Evolutionary conservation across 2,797 vertebrate genomes (phyloP), one percentile per base, ranked within the genome.

Genomic region (Loriculus beryllinus): DNA sequence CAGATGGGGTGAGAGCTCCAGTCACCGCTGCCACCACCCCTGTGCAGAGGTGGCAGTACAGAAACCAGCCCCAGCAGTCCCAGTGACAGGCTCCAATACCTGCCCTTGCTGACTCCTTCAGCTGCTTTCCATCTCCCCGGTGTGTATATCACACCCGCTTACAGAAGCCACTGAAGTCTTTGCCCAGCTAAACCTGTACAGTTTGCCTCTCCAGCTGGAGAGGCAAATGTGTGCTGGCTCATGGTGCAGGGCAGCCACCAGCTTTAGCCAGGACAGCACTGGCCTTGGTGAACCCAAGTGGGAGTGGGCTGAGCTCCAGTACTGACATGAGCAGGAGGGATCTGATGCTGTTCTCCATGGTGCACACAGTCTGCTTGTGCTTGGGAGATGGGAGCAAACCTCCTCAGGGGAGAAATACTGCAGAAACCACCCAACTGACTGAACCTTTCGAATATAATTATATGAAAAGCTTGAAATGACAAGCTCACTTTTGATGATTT

Each of bases 401-500:
- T 92, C 81, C 88, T 43, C 23, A 39, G 91, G 70, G 81, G 64
- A 25, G 25, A 75, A 93, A 52, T 51, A 80, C 48, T 43, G 62
- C 79, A 68, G 94, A 92, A 96, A 76, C 64, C 88, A 92, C 85
- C 89, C 92, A 90, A 35, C 78, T 88, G 79, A 69, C 92, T 95
- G 62, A 90, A 65, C 75, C 56, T 88, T 91, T 84, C 67, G 56
- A 95, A 94, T 43, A 51, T 82, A 97, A 97, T 96, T 96, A 92
- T 17, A 71, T 23, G 56, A 96, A 86, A 91, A 97, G 93, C 94
- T 92, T 77, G 93, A 96, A 96, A 59, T 93, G 91, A 91, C 89
- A 95, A 95, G 83, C 90, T 96, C 84, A 86, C 71, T 96, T 96
- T 92, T 89, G 92, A 96, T 80, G 81, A 92, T 95, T 97, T 97